Evolutionary conservation across 2,113 vertebrate species (phyloP).

Genomic region (Eleginops maclovinus): DNA sequence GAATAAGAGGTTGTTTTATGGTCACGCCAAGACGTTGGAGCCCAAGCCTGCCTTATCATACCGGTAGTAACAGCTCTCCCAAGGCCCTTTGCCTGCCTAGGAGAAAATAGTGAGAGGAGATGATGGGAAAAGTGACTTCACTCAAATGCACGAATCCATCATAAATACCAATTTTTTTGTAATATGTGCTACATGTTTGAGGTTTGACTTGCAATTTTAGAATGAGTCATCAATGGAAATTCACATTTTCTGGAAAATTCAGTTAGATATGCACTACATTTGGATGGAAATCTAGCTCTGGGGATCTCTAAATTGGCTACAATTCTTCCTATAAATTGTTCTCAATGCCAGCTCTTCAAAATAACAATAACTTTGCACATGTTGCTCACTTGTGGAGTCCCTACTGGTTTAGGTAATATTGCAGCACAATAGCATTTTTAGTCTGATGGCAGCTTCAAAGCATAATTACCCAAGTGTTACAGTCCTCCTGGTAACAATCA

Average conservation of each 20-base stretch:
- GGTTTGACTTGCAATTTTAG: background rate
- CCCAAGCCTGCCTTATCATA: too few relatives aligned
- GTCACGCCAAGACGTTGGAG: too few relatives aligned
- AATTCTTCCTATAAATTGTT: background rate
- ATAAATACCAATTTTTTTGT: background rate
- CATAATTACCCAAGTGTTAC: background rate
- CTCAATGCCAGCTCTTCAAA: background rate
- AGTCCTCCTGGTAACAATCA: slow-evolving; percentile 26
- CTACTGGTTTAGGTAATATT: background rate
- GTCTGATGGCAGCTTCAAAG: background rate
- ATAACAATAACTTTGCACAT: too few relatives aligned
- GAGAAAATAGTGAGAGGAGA: too few relatives aligned
- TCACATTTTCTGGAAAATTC: too few relatives aligned
- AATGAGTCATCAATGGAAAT: background rate
- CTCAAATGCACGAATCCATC: background rate
- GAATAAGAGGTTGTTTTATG: too few relatives aligned
- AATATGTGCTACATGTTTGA: background rate
- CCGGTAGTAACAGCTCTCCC: too few relatives aligned
- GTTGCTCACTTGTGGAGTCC: background rate
- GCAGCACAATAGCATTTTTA: too few relatives aligned
- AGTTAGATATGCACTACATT: too few relatives aligned
- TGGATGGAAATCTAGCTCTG: background rate
- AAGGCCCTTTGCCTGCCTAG: too few relatives aligned
- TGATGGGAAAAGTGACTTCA: too few relatives aligned
- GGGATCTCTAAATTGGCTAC: background rate